phyloP scores from a whole-genome alignment of 2,888 invertebrate genomes.

The Prosopocoilus inquinatus region DNA sequence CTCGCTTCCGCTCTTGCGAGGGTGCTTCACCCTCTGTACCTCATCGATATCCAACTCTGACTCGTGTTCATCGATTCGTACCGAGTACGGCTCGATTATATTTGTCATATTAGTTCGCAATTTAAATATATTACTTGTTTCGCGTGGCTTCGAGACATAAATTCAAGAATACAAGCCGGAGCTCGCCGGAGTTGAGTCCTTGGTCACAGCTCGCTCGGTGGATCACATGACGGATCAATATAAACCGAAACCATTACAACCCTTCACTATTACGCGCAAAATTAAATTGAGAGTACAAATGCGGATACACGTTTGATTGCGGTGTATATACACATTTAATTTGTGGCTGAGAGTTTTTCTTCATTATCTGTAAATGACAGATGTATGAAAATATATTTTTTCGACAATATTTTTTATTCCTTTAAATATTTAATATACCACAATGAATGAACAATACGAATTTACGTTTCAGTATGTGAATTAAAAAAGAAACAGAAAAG shows the following conservation, averaged over 20 bases:
- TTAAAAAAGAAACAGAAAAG: no score
- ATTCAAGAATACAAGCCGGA: slow-evolving; percentile 18
- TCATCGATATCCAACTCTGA: slow-evolving; percentile 20
- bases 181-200: slow-evolving; percentile 14
- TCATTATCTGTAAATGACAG: not conserved
- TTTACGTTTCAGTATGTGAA: no score
- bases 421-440: no score
- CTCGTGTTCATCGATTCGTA: slow-evolving; percentile 30
- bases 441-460: no score
- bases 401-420: not conserved
- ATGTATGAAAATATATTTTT: not conserved
- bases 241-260: slow-evolving; percentile 31
- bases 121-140: slow-evolving; percentile 32
- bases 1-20: slow-evolving; percentile 15
- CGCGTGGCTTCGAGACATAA: slow-evolving; percentile 34
- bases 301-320: slow-evolving; percentile 34
- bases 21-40: slow-evolving; percentile 27
- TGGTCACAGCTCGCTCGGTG: slow-evolving; percentile 19
- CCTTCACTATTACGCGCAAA: slow-evolving; percentile 32
- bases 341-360: slow-evolving; percentile 18
- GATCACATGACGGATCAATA: slow-evolving; percentile 32
- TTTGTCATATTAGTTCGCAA: slow-evolving; percentile 36
- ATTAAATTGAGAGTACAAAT: slow-evolving; percentile 39
- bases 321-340: slow-evolving; percentile 30
- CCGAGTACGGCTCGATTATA: slow-evolving; percentile 33